Base-by-base conservation (phyloP, 2,113 vertebrate genomes). In the Craseonycteris thonglongyai region DNA sequence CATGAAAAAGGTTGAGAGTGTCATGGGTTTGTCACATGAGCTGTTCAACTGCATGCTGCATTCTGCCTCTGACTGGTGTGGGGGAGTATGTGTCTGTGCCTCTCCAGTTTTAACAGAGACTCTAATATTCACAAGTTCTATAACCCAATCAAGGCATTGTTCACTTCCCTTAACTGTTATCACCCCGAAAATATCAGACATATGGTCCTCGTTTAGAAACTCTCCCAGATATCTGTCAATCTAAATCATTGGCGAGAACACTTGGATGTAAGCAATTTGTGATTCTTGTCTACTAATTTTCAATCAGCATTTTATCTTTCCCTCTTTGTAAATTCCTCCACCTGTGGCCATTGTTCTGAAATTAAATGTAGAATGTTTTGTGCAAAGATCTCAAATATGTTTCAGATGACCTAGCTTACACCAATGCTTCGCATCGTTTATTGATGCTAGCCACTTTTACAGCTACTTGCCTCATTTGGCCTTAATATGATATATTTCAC, bases 151-250 rank as follows among this genome's bases (percentile, higher is more conserved):
- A 59, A 89, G 59, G 24, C 58, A 91, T 28, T 35, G 16, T 30
- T 96, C 58, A 59, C 28, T 93, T 91, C 80, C 92, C 56, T 92
- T 74, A 96, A 58, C 69, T 91, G 88, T 95, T 91, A 93, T 86
- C 91, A 95, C 47, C 51, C 47, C 95, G 58, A 85, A 95, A 75
- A 95, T 58, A 82, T 79, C 72, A 96, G 85, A 78, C 94, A 96
- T 92, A 95, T 83, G 68, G 82, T 95, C 30, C 33, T 26, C 19
- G 88, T 93, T 94, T 85, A 91, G 35, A 63, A 97, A 11, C 40
- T 80, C 22, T 93, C 40, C 63, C 81, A 95, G 56, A 78, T 92
- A 45, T 91, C 79, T 97, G 80, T 93, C 96, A 95, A 40, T 95
- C 69, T 72, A 82, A 88, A 89, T 86, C 10, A 96, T 91, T 88